Evolutionary conservation across 2,797 vertebrate genomes (phyloP).

Genomic region (Pelochelys cantorii): DNA sequence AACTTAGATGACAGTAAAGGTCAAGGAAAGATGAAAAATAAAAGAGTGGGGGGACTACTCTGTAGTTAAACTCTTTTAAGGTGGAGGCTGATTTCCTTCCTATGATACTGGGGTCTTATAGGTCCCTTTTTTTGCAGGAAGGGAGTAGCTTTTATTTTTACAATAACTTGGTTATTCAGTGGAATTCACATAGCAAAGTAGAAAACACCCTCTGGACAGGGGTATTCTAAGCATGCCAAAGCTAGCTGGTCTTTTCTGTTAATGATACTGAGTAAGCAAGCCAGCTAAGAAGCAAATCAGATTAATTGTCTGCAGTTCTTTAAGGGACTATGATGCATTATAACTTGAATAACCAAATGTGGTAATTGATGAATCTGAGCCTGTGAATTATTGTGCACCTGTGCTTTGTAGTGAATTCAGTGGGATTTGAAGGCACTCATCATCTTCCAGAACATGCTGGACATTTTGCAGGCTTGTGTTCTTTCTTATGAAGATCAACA

Average conservation of each 20-base stretch:
- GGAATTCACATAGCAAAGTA: neutral
- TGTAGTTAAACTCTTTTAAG: slow-evolving; percentile 69
- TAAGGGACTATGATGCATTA: neutral
- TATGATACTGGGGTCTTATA: slow-evolving; percentile 16
- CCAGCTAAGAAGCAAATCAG: neutral
- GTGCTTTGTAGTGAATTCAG: slow-evolving; percentile 10
- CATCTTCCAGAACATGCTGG: neutral
- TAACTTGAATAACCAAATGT: neutral
- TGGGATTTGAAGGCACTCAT: neutral
- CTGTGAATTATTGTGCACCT: neutral
- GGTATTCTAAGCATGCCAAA: neutral
- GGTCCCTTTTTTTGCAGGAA: slow-evolving; percentile 31
- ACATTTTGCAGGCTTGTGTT: slow-evolving; percentile 29
- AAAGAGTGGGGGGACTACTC: slow-evolving; percentile 46
- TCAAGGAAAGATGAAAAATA: slow-evolving; percentile 57
- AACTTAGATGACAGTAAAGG: slow-evolving; percentile 63
- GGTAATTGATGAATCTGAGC: neutral
- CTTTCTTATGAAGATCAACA: slow-evolving; percentile 47
- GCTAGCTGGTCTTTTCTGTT: neutral
- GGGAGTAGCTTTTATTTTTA: slow-evolving; percentile 40
- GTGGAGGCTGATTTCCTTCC: slow-evolving; percentile 54
- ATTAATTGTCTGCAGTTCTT: neutral
- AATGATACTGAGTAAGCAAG: neutral
- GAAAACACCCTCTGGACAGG: neutral
- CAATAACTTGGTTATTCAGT: neutral